Conservation (phyloP, 2,113 vertebrate species). For the Platysternon megacephalum region DNA sequence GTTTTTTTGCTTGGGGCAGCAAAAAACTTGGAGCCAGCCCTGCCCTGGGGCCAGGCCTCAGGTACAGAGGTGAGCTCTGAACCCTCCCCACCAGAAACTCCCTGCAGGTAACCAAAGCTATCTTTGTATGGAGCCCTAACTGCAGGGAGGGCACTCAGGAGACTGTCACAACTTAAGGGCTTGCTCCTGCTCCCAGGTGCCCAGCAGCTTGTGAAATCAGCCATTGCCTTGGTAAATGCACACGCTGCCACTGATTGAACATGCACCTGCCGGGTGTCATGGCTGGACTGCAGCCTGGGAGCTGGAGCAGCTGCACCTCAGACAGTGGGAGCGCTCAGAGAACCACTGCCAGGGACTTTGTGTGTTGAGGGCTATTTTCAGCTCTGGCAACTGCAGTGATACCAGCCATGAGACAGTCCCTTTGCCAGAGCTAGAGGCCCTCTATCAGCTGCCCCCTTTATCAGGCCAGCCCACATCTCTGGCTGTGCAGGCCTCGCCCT, state of each 20-base stretch:
- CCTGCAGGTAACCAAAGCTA: not conserved
- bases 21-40: too few relatives aligned
- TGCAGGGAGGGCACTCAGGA: not conserved
- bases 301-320: not conserved
- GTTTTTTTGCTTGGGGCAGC: too few relatives aligned
- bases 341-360: not conserved
- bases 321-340: not conserved
- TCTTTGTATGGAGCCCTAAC: not conserved
- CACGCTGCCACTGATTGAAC: not conserved
- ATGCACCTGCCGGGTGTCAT: accelerated
- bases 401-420: not conserved
- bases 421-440: not conserved
- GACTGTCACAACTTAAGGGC: not conserved
- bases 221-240: not conserved
- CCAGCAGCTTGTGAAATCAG: not conserved
- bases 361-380: not conserved
- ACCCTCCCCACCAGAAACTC: not conserved
- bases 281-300: not conserved
- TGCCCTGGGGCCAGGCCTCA: not conserved
- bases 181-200: not conserved
- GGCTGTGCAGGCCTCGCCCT: not conserved
- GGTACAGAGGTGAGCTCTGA: not conserved
- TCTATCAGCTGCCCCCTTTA: not conserved
- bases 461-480: not conserved
- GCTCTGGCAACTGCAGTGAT: not conserved